Base-by-base conservation (phyloP, 2,797 vertebrate species). In the Chaenodraco wilsoni region DNA sequence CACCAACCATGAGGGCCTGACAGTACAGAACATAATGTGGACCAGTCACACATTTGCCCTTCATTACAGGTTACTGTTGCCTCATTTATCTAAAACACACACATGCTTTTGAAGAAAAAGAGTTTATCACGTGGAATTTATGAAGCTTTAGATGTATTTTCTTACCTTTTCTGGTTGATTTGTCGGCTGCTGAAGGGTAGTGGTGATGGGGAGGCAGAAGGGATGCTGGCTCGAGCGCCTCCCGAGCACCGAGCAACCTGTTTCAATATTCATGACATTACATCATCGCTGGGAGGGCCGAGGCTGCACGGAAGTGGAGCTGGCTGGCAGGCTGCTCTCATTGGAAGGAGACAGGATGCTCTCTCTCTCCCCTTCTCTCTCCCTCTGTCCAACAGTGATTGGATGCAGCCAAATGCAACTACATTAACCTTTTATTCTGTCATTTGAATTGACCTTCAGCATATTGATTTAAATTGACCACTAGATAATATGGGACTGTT, bases 261-360 rank as follows among this genome's bases (percentile, higher is more conserved):
- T 77, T 92, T 92, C 86, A 91, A 93, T 92, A 92, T 88, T 92
- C 93, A 91, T 90, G 80, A 87, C 84, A 87, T 95, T 89, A 94
- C 93, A 90, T 95, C 94, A 95, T 84, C 72, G 76, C 75, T 50
- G 69, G 92, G 87, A 87, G 90, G 91, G 79, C 66, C 56, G 37
- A 67, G 49, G 64, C 63, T 50, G 78, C 79, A 65, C 46, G 76
- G 83, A 78, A 78, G 71, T 14, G 64, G 57, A 74, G 79, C 71
- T 23, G 69, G 69, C 27, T 54, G 48, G 64, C 59, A 62, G 56
- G 43, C 80, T 69, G 55, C 77, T 84, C 83, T 80, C 78, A 88
- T 90, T 89, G 89, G 91, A 84, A 69, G 79, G 72, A 15, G 19
- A 58, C 57, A 31, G 46, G 15, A 14, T 44, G 15, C 58, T 19